Base-by-base conservation (phyloP, 2,113 vertebrate genomes). In the Poecilia latipinna region DNA sequence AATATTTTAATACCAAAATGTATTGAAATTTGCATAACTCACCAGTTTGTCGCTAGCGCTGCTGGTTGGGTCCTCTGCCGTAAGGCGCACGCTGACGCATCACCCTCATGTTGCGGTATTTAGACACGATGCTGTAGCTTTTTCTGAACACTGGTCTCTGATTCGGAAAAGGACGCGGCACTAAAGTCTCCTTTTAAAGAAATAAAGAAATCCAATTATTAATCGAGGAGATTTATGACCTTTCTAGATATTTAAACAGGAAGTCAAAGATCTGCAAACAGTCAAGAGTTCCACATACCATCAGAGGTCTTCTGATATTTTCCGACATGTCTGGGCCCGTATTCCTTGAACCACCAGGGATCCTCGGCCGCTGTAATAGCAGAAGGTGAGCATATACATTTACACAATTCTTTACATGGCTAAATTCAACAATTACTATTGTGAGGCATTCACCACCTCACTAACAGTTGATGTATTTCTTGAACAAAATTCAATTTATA, bases 31-130 rank as follows among this genome's bases (percentile, higher is more conserved):
- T 28, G 4, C 1, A 7, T 10, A 26, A 28, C 80, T 68, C 60
- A 88, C 85, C 64, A 1, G 11, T 12, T 44, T 4, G 22, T 91
- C 86, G 93, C 92, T 93, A 94, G 70, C 93, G 91, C 8, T 92
- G 92, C 17, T 94, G 90, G 77, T 84, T 89, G 35, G 91, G 82
- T 48, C 86, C 93, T 81, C 82, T 35, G 85, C 62, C 88, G 86
- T 80, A 91, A 0, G 93, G 92, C 0, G 68, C 80, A 0, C 91
- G 92, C 75, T 94, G 91, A 11, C 93, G 92, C 88, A 93, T 80
- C 8, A 91, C 91, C 86, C 94, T 93, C 88, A 95, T 85, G 89
- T 90, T 94, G 74, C 93, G 93, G 80, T 95, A 95, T 73, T 95
- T 95, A 13, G 92, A 93, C 91, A 93, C 88, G 42, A 95, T 95